phyloP scores from a whole-genome alignment of 2,113 vertebrate genomes.

The Tupaia chinensis region DNA sequence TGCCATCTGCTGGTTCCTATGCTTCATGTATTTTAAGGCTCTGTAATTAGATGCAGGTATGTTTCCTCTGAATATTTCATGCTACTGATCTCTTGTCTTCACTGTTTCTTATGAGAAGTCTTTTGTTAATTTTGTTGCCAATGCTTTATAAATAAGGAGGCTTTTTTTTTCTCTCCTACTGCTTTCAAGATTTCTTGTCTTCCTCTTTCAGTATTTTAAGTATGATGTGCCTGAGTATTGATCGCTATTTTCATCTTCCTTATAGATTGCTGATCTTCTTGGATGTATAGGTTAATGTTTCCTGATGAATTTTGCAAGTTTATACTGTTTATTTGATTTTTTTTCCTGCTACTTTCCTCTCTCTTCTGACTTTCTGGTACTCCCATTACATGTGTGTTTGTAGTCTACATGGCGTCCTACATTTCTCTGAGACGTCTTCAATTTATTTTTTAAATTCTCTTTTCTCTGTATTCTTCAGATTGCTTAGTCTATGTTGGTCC shows the following conservation, averaged over 20 bases:
- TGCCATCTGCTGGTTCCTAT: neutral
- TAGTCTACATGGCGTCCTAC: too few relatives aligned
- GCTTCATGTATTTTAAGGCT: neutral
- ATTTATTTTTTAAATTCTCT: neutral
- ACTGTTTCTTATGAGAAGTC: neutral
- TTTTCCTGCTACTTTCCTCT: neutral
- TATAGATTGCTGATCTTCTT: neutral
- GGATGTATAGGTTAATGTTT: neutral
- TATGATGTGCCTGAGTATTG: neutral
- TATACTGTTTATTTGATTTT: neutral
- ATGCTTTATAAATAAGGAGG: neutral
- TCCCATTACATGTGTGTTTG: neutral
- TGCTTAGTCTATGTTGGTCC: neutral
- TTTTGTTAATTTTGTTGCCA: neutral
- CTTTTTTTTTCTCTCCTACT: neutral
- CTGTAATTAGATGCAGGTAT: neutral
- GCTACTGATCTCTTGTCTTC: neutral
- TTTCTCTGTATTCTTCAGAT: neutral
- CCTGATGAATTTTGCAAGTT: neutral
- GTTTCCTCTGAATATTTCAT: neutral
- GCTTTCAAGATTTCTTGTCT: neutral
- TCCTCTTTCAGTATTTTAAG: neutral
- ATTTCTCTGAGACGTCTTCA: neutral
- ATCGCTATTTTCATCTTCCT: neutral
- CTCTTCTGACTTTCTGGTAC: neutral